Conservation (phyloP, 2,888 invertebrate genomes). For the Acanthoscelides obtectus region DNA sequence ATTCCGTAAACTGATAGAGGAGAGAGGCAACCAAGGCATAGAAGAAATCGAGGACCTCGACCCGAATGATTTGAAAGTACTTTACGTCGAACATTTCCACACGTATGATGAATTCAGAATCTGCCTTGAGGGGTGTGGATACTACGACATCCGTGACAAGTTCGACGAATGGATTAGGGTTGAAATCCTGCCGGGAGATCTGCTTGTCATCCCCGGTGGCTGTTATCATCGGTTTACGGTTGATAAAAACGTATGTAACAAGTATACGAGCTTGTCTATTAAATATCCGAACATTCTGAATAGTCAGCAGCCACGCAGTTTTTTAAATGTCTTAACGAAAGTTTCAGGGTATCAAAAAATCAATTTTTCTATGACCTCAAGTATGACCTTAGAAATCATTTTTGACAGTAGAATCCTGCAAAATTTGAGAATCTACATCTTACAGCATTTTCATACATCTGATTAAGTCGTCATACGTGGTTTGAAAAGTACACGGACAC, state of each 20-base stretch:
- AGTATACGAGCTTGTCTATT: no score
- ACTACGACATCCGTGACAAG: conserved; percentile 84
- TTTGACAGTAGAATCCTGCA: no score
- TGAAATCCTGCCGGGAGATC: conserved; percentile 72
- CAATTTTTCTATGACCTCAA: no score
- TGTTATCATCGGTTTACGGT: conserved; percentile 93
- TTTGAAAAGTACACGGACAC: no score
- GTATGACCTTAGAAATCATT: no score
- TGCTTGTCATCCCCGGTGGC: conserved; percentile 86
- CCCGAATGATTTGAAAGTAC: conserved; percentile 74
- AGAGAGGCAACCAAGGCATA: conserved; percentile 74
- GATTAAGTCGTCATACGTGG: no score
- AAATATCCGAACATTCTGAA: no score
- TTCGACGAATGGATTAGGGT: conserved; percentile 88
- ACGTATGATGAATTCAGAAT: conserved; percentile 90
- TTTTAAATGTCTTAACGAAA: no score
- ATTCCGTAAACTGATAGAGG: conserved; percentile 61
- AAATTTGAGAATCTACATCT: no score
- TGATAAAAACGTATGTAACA: conserved; percentile 64
- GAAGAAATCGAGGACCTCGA: conserved; percentile 75
- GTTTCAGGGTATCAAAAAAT: no score
- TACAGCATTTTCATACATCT: no score
- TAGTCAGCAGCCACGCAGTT: no score
- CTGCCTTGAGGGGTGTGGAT: conserved; percentile 80
- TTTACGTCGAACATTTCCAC: conserved; percentile 87